Base-by-base conservation (phyloP, 2,113 vertebrate genomes). In the Oreotragus oreotragus region DNA sequence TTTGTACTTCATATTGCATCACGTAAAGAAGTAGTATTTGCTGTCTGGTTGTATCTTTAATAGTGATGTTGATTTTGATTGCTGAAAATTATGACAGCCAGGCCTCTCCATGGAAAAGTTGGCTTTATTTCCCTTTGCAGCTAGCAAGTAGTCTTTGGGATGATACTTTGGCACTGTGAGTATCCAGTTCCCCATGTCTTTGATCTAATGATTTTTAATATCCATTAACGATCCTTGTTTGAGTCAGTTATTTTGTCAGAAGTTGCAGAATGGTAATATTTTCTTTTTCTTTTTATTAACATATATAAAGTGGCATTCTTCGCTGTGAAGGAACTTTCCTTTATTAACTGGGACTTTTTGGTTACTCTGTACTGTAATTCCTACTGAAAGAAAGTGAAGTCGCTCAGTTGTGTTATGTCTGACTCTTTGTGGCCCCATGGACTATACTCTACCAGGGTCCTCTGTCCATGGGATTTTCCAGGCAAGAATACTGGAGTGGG, bases 231-330 rank as follows among this genome's bases (percentile, higher is more conserved):
- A 12, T 49, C 30, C 60, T 90, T 77, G 4, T 70, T 89, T 83
- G 49, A 88, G 53, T 96, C 47, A 70, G 0, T 85, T 91, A 60
- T n/a, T 87, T 92, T 36, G 43, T 87, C 51, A 95, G 53, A n/a
- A 16, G 0, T 77, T 89, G 33, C 25, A 88, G 85, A 80, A 60
- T 43, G 39, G 36, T 92, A 33, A 43, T 47, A 55, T 95, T 90
- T 88, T 51, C 93, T 89, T 92, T 80, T 91, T 88, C 49, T 88
- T 81, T 79, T 90, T 76, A 94, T 73, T 93, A 88, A 27, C 58
- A 47, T 49, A 39, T 84, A 36, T 84, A 84, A 97, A 53, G 28
- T 81, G 30, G 3, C 89, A 55, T 92, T 90, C 51, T 96, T 93
- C 15, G 73, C 47, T 70, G 83, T 87, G 90, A 81, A 94, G 45